Percentiles rank a stretch among this genome's conserved stretches.
Conservation (phyloP, 2,797 vertebrate species). For the Simalia tracyae region DNA sequence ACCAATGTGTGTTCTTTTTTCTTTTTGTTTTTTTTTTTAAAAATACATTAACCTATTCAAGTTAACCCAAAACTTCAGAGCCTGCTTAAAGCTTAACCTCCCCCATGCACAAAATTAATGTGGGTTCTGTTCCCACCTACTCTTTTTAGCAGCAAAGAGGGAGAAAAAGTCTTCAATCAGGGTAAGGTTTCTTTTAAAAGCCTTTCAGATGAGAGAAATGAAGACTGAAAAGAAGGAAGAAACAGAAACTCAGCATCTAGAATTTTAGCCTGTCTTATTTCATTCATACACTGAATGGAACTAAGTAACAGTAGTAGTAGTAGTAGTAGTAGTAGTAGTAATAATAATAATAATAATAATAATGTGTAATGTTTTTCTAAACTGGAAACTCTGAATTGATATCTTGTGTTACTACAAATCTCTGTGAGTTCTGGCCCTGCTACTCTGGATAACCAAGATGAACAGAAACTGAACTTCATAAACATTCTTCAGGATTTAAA, state of each 20-base stretch:
- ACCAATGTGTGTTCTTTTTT: slow-evolving; percentile 70
- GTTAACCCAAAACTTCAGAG: slow-evolving; percentile 72
- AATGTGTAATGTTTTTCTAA: neutral
- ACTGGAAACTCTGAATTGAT: neutral
- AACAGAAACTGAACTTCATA: neutral
- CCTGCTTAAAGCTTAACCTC: slow-evolving; percentile 63
- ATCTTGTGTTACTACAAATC: neutral
- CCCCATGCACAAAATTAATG: slow-evolving; percentile 67
- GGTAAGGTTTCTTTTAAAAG: slow-evolving; percentile 65
- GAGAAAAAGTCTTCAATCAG: slow-evolving; percentile 60
- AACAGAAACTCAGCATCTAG: slow-evolving; percentile 59
- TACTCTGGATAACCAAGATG: neutral
- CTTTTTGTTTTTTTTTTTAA: neutral
- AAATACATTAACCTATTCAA: slow-evolving; percentile 67
- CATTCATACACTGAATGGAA: slow-evolving; percentile 53
- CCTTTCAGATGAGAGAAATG: slow-evolving; percentile 68
- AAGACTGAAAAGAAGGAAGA: slow-evolving; percentile 53
- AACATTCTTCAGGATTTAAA: neutral
- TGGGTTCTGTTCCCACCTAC: slow-evolving; percentile 38
- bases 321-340: neutral
- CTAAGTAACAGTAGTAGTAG: slow-evolving; percentile 31
- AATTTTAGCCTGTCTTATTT: slow-evolving; percentile 53
- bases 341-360: neutral
- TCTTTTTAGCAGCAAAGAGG: slow-evolving; percentile 62
- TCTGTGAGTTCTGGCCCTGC: neutral